Evolutionary conservation across 2,797 vertebrate species (phyloP).

Genomic region (Australoheros facetus): DNA sequence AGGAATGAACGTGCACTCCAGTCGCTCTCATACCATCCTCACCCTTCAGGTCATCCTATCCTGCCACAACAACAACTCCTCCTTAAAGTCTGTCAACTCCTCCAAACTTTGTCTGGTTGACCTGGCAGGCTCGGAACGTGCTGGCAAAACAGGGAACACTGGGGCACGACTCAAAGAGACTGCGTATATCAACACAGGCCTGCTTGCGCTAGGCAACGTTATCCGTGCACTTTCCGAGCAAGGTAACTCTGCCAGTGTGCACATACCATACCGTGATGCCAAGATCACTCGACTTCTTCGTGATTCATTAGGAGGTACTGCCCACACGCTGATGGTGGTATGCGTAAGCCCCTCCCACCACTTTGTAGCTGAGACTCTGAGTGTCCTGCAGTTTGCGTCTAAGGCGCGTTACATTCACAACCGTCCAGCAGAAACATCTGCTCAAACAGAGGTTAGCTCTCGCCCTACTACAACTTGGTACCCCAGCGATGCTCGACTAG

Average conservation of each 20-base stretch:
- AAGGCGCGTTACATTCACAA: constrained; percentile 88
- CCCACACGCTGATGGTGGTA: constrained; percentile 90
- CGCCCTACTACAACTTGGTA: constrained; percentile 73
- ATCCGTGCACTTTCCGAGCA: constrained; percentile 89
- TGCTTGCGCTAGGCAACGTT: constrained; percentile 90
- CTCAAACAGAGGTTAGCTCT: constrained; percentile 27
- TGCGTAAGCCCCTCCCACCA: constrained; percentile 90
- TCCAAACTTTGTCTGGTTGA: constrained; percentile 94
- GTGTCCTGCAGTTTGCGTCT: constrained; percentile 89
- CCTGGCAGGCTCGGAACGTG: constrained; percentile 90
- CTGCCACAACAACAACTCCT: constrained; percentile 26
- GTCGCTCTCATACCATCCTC: constrained; percentile 90
- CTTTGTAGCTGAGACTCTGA: constrained; percentile 88
- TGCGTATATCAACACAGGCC: constrained; percentile 87
- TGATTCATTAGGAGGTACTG: constrained; percentile 90
- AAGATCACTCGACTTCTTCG: constrained; percentile 93
- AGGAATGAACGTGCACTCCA: constrained; percentile 89
- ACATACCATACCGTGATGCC: constrained; percentile 89
- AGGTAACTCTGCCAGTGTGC: constrained; percentile 44
- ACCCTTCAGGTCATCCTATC: constrained; percentile 84
- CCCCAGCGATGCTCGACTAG: constrained; percentile 77
- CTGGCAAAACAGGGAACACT: constrained; percentile 87
- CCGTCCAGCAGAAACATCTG: constrained; percentile 72
- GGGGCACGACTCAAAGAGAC: constrained; percentile 89
- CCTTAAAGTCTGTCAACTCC: constrained; percentile 39